Percentiles rank a stretch among this genome's conserved stretches.
phyloP scores from a whole-genome alignment of 2,888 invertebrate species.

The Steinernema scapterisci region DNA sequence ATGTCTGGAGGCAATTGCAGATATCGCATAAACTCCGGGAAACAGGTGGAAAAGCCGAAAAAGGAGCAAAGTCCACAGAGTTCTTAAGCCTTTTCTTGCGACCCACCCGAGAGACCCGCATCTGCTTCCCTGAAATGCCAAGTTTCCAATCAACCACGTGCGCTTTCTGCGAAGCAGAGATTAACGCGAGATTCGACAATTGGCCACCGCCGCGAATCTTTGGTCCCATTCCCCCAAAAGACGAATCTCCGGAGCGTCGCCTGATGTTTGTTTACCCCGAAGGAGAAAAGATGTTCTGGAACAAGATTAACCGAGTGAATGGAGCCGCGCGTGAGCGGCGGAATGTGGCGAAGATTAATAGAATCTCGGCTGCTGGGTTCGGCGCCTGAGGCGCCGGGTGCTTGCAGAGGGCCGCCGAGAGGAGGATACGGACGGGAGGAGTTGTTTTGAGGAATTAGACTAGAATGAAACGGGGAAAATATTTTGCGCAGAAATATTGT shows the following conservation, averaged over 20 bases:
- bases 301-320: constrained; percentile 6
- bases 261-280: background rate
- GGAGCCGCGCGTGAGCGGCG: background rate
- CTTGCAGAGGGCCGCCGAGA: background rate
- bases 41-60: too few species aligned
- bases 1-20: too few species aligned
- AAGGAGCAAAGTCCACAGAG: too few species aligned
- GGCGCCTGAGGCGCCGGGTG: background rate
- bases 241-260: too few species aligned
- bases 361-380: background rate
- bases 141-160: constrained; percentile 10
- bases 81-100: too few species aligned
- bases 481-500: too few species aligned
- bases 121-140: background rate
- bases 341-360: background rate
- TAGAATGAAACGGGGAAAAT: too few species aligned
- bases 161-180: too few species aligned
- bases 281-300: background rate
- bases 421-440: too few species aligned
- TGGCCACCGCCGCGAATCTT: background rate
- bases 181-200: too few species aligned
- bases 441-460: too few species aligned
- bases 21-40: too few species aligned
- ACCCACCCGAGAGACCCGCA: background rate
- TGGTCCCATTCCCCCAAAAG: background rate